A percentile compares a stretch with the other conserved stretches of the same genome.
These are phyloP conservation scores for Asbolus verrucosus DNA, from an alignment of 1,140 invertebrate species.

Conservation along the genomic window DNA sequence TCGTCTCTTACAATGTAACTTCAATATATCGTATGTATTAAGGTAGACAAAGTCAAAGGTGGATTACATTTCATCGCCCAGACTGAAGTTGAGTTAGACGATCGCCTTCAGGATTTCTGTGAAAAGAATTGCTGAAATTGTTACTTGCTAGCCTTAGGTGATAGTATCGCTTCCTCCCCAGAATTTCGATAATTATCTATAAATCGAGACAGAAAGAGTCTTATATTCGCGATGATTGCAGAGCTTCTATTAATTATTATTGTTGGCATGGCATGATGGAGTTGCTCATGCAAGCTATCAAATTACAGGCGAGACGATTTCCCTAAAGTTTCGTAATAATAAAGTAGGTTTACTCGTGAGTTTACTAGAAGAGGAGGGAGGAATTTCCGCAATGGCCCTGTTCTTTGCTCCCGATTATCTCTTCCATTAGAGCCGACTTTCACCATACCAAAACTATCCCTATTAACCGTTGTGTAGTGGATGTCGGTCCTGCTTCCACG, in stretches of 20 bases:
- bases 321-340: constrained; percentile 24
- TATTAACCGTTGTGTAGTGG: constrained; percentile 9
- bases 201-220: no score
- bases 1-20: no score
- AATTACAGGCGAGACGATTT: constrained; percentile 17
- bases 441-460: constrained; percentile 10
- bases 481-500: neutral
- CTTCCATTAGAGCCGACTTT: constrained; percentile 10
- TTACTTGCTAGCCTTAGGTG: no score
- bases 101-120: no score
- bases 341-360: constrained; percentile 20
- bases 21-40: no score
- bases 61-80: no score
- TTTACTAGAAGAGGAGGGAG: neutral
- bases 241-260: constrained; percentile 24
- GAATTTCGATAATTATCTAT: no score
- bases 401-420: constrained; percentile 8
- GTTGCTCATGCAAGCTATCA: constrained; percentile 25
- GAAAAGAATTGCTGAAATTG: no score
- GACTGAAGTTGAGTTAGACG: no score
- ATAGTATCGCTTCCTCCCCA: no score
- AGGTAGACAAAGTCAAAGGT: no score
- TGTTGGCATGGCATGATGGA: neutral
- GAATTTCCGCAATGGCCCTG: constrained; percentile 4
- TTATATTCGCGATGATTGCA: neutral